Conservation (phyloP, 2,888 invertebrate species). For the Melolontha melolontha region DNA sequence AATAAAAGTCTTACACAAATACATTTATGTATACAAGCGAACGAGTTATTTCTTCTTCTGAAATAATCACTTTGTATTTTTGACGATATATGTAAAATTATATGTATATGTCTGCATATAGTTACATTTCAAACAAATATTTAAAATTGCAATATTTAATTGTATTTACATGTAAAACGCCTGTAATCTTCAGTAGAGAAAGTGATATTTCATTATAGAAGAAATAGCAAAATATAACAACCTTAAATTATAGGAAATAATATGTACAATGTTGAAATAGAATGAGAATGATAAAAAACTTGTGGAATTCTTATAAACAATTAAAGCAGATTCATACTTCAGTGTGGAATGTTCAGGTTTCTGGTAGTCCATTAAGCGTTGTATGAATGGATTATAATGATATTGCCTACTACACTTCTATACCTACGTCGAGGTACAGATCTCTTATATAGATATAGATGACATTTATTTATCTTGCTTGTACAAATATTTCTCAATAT, state of each 20-base stretch:
- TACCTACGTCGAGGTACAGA: constrained; percentile 51
- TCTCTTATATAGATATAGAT: constrained; percentile 37
- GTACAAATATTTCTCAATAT: constrained; percentile 39
- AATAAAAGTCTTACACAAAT: too few species aligned
- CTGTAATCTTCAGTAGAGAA: constrained; percentile 21
- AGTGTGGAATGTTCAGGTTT: constrained; percentile 53
- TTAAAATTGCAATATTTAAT: too few species aligned
- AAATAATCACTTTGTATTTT: constrained; percentile 15
- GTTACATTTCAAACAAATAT: neutral
- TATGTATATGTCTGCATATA: too few species aligned
- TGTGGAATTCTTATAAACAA: constrained; percentile 10
- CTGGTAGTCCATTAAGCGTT: constrained; percentile 53
- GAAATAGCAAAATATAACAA: constrained; percentile 43
- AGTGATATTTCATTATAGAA: constrained; percentile 6
- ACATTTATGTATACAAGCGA: too few species aligned
- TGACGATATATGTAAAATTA: constrained; percentile 14
- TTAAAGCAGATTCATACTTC: constrained; percentile 50
- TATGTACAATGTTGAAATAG: constrained; percentile 36
- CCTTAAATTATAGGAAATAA: constrained; percentile 33
- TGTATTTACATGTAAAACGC: neutral
- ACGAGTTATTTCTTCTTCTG: too few species aligned
- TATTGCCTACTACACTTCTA: constrained; percentile 61
- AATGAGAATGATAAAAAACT: constrained; percentile 23
- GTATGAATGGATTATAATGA: constrained; percentile 54
- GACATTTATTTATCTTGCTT: constrained; percentile 35